Evolutionary conservation across 2,888 invertebrate species (phyloP), one percentile per base, ranked within the genome.

Genomic region (Escarpia spicata): DNA sequence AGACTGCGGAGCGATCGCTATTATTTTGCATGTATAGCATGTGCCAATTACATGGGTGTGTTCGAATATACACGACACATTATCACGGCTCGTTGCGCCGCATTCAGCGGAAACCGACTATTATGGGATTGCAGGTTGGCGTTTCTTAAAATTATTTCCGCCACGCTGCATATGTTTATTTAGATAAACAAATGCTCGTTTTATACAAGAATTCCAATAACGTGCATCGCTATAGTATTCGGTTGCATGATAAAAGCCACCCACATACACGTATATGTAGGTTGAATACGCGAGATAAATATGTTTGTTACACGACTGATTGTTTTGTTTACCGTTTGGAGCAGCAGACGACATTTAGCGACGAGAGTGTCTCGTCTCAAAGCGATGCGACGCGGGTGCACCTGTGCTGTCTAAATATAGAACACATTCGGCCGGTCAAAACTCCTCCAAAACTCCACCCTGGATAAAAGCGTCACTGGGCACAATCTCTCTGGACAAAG

Each of bases 151-250:
- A 19, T 75, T 26, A 15, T n/a, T 19, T 26, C 6, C 75, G 75
- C 75, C 75, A 6, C 8, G 52, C 52, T 9, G 15, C 52, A 26
- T 4, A 75, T 75, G 75, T 75, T n/a, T 75, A n/a, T 26, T 75
- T 75, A 75, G 75, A 75, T 75, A 75, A 75, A 75, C 75, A 75
- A 75, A 75, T 75, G 75, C 26, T 75, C 75, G n/a, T 75, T 75
- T 75, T 75, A 75, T 75, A 26, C 26, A 75, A 75, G n/a, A 75
- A 75, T 75, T n/a, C 75, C 75, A 75, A 75, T 75, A 75, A 75
- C 75, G 75, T n/a, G n/a, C 75, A 75, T 75, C 75, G 75, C 75
- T 75, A 15, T 52, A 26, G 75, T 75, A 26, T 75, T 75, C 75
- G 3, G 75, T 26, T 26, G 75, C 75, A 19, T 26, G 26, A 26